Evolutionary conservation across 64 coral and sea anemone species (phyloP).

Genomic region (Acropora tenuis): DNA sequence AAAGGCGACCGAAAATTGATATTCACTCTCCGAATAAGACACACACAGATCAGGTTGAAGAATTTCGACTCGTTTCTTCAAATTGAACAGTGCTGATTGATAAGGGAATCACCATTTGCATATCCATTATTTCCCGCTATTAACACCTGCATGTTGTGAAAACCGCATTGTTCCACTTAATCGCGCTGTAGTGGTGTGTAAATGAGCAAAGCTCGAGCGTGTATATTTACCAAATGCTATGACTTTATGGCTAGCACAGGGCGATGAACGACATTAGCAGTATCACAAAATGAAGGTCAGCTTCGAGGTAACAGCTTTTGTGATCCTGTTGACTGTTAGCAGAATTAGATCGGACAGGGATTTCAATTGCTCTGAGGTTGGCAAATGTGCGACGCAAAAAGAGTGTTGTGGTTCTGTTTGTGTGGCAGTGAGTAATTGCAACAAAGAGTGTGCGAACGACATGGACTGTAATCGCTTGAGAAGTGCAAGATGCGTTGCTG

Average conservation of each 20-base stretch:
- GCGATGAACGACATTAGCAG: not conserved
- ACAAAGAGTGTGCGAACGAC: not conserved
- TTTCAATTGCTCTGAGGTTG: not conserved
- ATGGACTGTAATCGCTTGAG: not conserved
- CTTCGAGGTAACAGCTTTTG: not conserved
- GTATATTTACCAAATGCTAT: conserved; percentile 21
- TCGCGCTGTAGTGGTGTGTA: conserved; percentile 23
- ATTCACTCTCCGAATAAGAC: not conserved
- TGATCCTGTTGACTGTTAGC: not conserved
- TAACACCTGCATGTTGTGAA: conserved; percentile 39
- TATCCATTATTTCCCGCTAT: conserved; percentile 55
- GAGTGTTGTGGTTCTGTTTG: conserved; percentile 14
- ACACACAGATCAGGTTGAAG: not conserved
- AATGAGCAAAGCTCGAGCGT: conserved; percentile 27
- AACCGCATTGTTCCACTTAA: conserved; percentile 40
- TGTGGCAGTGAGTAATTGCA: not conserved
- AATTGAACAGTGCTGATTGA: conserved; percentile 34
- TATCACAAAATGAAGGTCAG: not conserved
- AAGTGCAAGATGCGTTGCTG: not conserved
- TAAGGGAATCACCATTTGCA: conserved; percentile 46
- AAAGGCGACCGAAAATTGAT: not conserved
- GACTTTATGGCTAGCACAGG: not conserved
- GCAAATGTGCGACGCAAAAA: conserved; percentile 7
- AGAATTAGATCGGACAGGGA: not conserved
- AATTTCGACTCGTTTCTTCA: not conserved